Base-by-base conservation (phyloP, 2,797 vertebrate species). In the Pseudomugil gertrudae region DNA sequence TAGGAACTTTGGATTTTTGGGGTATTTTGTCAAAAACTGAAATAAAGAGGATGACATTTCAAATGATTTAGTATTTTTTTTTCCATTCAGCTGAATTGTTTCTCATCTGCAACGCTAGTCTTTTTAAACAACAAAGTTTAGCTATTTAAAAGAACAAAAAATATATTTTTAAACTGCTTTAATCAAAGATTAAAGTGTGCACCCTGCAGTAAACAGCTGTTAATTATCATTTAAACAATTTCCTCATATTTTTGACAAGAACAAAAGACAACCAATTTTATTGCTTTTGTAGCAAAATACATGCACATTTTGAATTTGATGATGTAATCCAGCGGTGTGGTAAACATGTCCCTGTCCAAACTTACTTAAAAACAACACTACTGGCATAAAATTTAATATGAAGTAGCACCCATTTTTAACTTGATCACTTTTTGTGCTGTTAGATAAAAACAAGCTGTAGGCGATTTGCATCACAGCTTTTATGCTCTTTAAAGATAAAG, bases 21-120 rank as follows among this genome's bases (percentile, higher is more conserved):
- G 95, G 93, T 96, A 98, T 99, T 99, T 99, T 99, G 95, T 97
- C 96, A 96, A 96, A 95, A 95, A 96, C 94, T 94, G 94, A 95
- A 98, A 96, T 98, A 99, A 99, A 99, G 93, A 96, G 84, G 86
- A 95, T 87, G 94, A 95, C 93, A 93, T 96, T 96, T 96, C 91
- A 95, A 91, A 69, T 24, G 38, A 1, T 4, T 63, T 27, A 40
- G 55, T 5, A 23, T 72, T 63, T 38, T 50, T 26, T 0, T 52
- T 3, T 5, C 15, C 5, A 52, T 52, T 17, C 26, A 15, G 4
- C 48, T 51, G 9, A 26, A 51, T 50, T 23, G 21, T n/a, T n/a
- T n/a, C n/a, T n/a, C n/a, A n/a, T n/a, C n/a, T n/a, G n/a, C n/a
- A n/a, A n/a, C n/a, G n/a, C n/a, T n/a, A n/a, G n/a, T n/a, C n/a